Evolutionary conservation across 2,888 invertebrate species (phyloP), one percentile per base, ranked within the genome.

Genomic region (Pandemis heparana): DNA sequence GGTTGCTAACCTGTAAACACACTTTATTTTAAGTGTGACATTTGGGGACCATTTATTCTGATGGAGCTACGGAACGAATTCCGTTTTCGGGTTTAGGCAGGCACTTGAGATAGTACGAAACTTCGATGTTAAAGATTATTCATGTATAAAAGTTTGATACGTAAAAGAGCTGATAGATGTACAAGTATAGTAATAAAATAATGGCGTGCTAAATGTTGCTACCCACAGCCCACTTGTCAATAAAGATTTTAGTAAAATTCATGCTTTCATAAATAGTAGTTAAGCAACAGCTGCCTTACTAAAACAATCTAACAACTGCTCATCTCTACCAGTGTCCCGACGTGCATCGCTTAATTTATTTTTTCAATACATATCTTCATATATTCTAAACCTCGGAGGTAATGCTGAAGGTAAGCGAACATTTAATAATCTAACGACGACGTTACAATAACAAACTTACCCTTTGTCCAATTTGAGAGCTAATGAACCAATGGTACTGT

Each of bases 1-100:
- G 80, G 96, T 96, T 0, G 97, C 96, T 72, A 96, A 87, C 51
- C 97, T 97, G 88, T 12, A 86, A 87, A 14, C 12, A 38, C 18
- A 23, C 12, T 12, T 18, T 7, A 5, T n/a, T 48, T n/a, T 0
- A n/a, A n/a, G 18, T 53, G 9, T 53, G 16, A 7, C 2, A 8
- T 2, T 51, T 48, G 46, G 14, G 14, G 43, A 9, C 41, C 9
- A 9, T 41, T 41, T 12, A 12, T 12, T 43, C 12, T 43, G 43
- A 43, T 48, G 48, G 48, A 48, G 48, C 14, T 48, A n/a, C n/a
- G 48, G 48, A 48, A 48, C n/a, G 5, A 48, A 14, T 48, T n/a
- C n/a, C 5, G 48, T 48, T 48, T 43, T 48, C 14, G 48, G 6
- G 48, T n/a, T n/a, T 7, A 7, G 48, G 5, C 5, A n/a, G 48